Conservation (phyloP, 2,113 vertebrate species). For the Danionella cerebrum region DNA sequence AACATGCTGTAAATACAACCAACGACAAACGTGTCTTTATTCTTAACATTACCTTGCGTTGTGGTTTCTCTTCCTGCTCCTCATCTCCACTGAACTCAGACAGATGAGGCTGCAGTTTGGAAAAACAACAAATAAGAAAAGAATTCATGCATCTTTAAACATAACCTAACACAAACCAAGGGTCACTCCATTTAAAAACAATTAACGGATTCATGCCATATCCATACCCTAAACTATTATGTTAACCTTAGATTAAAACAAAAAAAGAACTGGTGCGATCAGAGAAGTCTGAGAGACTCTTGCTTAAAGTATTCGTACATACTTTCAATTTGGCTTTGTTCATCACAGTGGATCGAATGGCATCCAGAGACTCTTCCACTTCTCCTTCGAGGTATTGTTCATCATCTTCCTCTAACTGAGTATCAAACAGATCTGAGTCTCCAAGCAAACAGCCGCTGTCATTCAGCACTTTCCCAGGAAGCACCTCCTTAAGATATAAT, state of each 20-base stretch:
- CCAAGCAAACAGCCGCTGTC: conserved; percentile 85
- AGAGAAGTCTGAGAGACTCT: too few species aligned
- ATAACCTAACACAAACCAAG: too few species aligned
- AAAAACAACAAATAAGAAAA: conserved; percentile 4
- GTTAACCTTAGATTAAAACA: too few species aligned
- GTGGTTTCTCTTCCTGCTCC: conserved; percentile 42
- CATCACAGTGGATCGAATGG: conserved; percentile 74
- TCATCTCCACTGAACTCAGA: conserved; percentile 45
- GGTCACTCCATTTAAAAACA: too few species aligned
- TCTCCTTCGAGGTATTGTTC: conserved; percentile 68
- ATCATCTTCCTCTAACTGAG: conserved; percentile 25
- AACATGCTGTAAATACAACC: neutral
- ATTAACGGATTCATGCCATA: too few species aligned
- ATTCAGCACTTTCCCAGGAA: conserved; percentile 52
- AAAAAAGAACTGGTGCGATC: too few species aligned
- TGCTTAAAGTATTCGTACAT: too few species aligned
- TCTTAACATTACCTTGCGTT: conserved; percentile 49
- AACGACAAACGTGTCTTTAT: neutral
- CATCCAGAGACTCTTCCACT: conserved; percentile 78
- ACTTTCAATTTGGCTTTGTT: conserved; percentile 77
- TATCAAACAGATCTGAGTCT: conserved; percentile 85
- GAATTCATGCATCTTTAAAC: too few species aligned
- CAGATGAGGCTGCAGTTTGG: conserved; percentile 40
- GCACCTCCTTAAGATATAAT: conserved; percentile 39
- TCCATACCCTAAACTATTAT: too few species aligned